Evolutionary conservation across 2,888 invertebrate species (phyloP).

Genomic region (Drosophila multiciliata): DNA sequence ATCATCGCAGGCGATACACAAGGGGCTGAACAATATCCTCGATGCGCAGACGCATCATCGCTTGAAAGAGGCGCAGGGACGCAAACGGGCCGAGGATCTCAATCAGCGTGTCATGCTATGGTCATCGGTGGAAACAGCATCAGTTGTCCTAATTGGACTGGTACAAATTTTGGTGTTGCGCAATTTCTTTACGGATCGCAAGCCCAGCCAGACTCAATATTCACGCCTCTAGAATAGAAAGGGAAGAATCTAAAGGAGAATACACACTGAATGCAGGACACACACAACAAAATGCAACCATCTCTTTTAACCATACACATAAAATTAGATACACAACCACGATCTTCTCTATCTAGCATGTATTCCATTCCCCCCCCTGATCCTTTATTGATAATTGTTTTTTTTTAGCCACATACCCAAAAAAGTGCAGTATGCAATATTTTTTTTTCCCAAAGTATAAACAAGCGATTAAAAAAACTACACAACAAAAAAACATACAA

Average conservation of each 20-base stretch:
- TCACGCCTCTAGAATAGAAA: constrained; percentile 73
- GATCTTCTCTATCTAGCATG: constrained; percentile 20
- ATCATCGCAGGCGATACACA: constrained; percentile 95
- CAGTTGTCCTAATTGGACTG: constrained; percentile 93
- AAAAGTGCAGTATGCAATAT: constrained; percentile 11
- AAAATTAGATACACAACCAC: constrained; percentile 5
- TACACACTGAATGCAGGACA: constrained; percentile 3
- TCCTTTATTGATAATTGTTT: constrained; percentile 11
- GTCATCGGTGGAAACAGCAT: constrained; percentile 95
- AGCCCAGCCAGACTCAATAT: constrained; percentile 85
- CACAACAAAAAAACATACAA: neutral
- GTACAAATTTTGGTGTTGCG: constrained; percentile 96
- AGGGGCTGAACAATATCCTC: constrained; percentile 93
- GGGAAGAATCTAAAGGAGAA: constrained; percentile 3
- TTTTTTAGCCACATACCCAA: constrained; percentile 7
- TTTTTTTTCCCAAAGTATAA: constrained; percentile 16
- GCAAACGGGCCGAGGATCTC: constrained; percentile 97
- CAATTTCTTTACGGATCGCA: constrained; percentile 94
- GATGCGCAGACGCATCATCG: constrained; percentile 99
- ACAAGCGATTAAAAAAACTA: constrained; percentile 16
- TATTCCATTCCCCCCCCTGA: constrained; percentile 20
- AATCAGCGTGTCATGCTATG: constrained; percentile 97
- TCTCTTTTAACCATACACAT: constrained; percentile 31
- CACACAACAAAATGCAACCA: constrained; percentile 12
- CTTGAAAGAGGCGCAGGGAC: constrained; percentile 95